phyloP scores from a whole-genome alignment of 30 jellyfish, hydroid and myxozoan species.

The Aurelia aurita complex sp. Pacific region DNA sequence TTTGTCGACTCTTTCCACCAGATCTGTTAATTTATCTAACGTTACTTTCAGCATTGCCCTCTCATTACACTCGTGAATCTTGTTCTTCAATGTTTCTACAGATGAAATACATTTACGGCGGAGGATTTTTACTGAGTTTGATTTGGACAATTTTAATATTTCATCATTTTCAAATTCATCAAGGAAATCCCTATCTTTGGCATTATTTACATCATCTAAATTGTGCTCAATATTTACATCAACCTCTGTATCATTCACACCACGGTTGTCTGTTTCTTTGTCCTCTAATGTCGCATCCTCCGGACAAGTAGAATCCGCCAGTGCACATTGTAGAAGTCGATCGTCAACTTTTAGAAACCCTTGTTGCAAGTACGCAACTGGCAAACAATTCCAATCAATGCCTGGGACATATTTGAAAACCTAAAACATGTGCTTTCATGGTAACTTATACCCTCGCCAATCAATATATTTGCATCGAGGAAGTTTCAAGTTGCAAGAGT shows the following conservation, averaged over 20 bases:
- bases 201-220: conserved; percentile 12
- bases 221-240: conserved; percentile 15
- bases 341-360: conserved; percentile 31
- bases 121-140: conserved; percentile 21
- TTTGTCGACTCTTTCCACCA: conserved; percentile 28
- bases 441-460: conserved; percentile 7
- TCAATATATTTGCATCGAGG: not conserved
- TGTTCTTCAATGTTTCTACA: conserved; percentile 24
- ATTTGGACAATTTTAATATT: conserved; percentile 2
- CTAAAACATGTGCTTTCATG: conserved; percentile 26
- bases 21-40: conserved; percentile 3
- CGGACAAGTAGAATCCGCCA: conserved; percentile 34
- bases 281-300: conserved; percentile 21
- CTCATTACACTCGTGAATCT: conserved; percentile 19
- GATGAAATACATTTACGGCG: conserved; percentile 31
- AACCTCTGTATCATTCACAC: conserved; percentile 11
- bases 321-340: conserved; percentile 20
- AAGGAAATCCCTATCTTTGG: conserved; percentile 23
- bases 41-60: conserved; percentile 17
- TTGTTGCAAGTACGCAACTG: conserved; percentile 26
- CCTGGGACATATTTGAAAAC: conserved; percentile 24
- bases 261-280: not conserved
- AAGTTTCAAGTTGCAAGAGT: not conserved
- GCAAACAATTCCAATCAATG: conserved; percentile 28
- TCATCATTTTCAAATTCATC: conserved; percentile 24